Base-by-base conservation (phyloP, 1,140 invertebrate genomes). In the Habropoda laboriosa region DNA sequence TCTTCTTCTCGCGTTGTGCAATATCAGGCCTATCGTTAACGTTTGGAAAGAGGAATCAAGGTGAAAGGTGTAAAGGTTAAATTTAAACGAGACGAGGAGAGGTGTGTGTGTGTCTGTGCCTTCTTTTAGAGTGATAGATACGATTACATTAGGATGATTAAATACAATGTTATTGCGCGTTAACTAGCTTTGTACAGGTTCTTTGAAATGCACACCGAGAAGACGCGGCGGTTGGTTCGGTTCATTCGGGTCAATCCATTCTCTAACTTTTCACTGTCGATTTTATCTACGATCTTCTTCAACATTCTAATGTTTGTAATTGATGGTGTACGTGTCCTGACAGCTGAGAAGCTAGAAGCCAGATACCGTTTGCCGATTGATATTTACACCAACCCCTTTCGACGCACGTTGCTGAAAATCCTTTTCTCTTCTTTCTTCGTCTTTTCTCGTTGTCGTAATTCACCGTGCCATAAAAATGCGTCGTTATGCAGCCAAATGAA, bases 71-170 rank as follows among this genome's bases (percentile, higher is more conserved):
- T 35, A 24, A 7, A 18, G 30, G n/a, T 66, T 18, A 21, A 53
- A 64, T 74, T 64, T 64, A 61, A 35, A 74, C 24, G 30, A 18
- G 47, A 63, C 32, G 27, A 13, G n/a, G 21, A 2, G 30, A 1
- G n/a, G n/a, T n/a, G n/a, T n/a, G n/a, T n/a, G n/a, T n/a, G n/a
- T n/a, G n/a, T n/a, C n/a, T n/a, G n/a, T n/a, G n/a, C n/a, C n/a
- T 16, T 16, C 8, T 16, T n/a, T 8, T 8, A 5, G 7, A 6
- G 21, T 73, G 58, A 74, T 45, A 51, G 58, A 63, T 66, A 24
- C 51, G 27, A 38, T 55, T 68, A 42, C 35, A 55, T 76, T 76
- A 68, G 18, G 18, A 63, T 45, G 73, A 68, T 76, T 66, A 67
- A 76, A 68, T 32, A 42, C 35, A 68, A 53, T 27, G 38, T 66